Evolutionary conservation across 1,140 invertebrate genomes (phyloP).

Genomic region (Trichogramma pretiosum): DNA sequence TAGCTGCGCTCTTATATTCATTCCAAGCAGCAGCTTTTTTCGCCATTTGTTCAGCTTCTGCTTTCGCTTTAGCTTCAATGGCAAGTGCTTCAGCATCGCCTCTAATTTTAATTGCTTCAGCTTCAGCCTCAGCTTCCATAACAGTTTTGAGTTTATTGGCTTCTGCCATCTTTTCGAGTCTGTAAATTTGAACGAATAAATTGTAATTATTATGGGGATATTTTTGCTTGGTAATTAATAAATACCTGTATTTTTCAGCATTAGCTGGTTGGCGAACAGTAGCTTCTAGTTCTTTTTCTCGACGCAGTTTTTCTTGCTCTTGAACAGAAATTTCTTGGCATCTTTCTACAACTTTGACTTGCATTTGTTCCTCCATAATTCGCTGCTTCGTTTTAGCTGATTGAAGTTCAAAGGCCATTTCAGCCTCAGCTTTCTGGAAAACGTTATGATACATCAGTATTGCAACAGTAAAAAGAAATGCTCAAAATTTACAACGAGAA

Average conservation of each 20-base stretch:
- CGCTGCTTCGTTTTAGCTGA: constrained; percentile 92
- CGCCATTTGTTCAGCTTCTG: constrained; percentile 92
- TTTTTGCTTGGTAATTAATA: too few species aligned
- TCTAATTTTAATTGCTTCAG: constrained; percentile 70
- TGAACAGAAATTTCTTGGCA: constrained; percentile 86
- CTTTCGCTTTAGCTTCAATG: constrained; percentile 86
- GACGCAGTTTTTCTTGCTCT: constrained; percentile 78
- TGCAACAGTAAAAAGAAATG: too few species aligned
- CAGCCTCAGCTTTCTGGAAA: constrained; percentile 88
- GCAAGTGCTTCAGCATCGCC: constrained; percentile 91
- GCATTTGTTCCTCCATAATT: constrained; percentile 96
- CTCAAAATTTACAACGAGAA: constrained; percentile 15
- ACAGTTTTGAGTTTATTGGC: constrained; percentile 78
- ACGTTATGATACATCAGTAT: too few species aligned
- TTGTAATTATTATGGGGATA: constrained; percentile 3
- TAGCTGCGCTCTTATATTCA: constrained; percentile 91
- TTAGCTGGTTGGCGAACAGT: constrained; percentile 85
- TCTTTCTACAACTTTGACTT: constrained; percentile 87
- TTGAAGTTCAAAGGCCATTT: constrained; percentile 89
- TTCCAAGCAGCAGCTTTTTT: constrained; percentile 95
- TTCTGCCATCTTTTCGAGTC: constrained; percentile 86
- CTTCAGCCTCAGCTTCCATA: constrained; percentile 88
- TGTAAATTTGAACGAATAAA: constrained; percentile 27
- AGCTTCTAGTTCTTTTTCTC: constrained; percentile 82
- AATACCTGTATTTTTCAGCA: constrained; percentile 79